Conservation (phyloP, 2,113 vertebrate species). For the Crotalus tigris region DNA sequence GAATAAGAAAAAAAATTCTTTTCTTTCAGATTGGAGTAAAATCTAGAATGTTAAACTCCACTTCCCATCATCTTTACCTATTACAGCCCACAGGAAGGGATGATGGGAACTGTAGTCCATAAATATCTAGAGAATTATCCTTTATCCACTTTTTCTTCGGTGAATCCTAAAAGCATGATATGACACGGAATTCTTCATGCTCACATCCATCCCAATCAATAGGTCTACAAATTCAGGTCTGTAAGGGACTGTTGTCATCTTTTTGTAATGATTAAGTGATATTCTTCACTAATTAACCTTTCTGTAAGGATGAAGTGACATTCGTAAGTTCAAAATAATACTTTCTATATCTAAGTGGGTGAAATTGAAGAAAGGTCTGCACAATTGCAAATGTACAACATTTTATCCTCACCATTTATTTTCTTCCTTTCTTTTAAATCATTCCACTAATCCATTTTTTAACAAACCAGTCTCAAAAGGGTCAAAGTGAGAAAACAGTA, state of each 20-base stretch:
- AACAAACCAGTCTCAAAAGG: constrained; percentile 34
- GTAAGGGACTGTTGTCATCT: background rate
- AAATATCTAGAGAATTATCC: background rate
- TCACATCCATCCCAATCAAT: background rate
- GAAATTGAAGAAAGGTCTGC: background rate
- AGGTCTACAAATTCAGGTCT: background rate
- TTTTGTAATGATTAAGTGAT: background rate
- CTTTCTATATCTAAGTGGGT: background rate
- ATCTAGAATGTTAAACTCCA: background rate
- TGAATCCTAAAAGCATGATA: background rate
- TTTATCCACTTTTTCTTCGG: background rate
- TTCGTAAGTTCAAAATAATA: background rate
- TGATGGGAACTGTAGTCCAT: background rate
- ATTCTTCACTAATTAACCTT: background rate
- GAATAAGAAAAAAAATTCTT: background rate
- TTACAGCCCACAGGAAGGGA: background rate
- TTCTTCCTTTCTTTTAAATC: constrained; percentile 12
- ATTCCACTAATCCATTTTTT: constrained; percentile 45
- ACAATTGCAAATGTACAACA: background rate
- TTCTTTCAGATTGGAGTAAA: background rate
- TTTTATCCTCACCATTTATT: background rate
- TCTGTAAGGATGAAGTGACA: background rate
- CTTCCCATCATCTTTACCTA: background rate
- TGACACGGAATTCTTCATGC: background rate
- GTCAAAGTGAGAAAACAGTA: constrained; percentile 47